Percentiles rank a stretch among this genome's conserved stretches.
Evolutionary conservation across 2,113 vertebrate species (phyloP).

Genomic region (Argyrosomus japonicus): DNA sequence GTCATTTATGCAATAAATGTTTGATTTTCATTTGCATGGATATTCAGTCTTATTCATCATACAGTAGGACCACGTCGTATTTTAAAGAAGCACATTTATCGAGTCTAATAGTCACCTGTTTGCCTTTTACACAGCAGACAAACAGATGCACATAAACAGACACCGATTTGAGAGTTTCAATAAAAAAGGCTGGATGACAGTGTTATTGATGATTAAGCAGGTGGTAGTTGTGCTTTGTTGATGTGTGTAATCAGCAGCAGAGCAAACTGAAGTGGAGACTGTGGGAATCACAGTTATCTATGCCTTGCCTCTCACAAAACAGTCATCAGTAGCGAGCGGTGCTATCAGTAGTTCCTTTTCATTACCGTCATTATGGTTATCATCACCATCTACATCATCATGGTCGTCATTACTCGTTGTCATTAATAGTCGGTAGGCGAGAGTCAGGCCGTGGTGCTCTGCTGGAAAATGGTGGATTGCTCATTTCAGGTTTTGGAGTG

Average conservation of each 20-base stretch:
- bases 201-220: slow-evolving; percentile 34
- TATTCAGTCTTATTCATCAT: not conserved
- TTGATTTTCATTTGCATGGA: not conserved
- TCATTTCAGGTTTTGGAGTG: not conserved
- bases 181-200: not conserved
- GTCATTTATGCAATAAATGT: not conserved
- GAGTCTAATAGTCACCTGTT: not conserved
- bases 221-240: slow-evolving; percentile 26
- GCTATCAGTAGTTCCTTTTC: not conserved
- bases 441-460: not conserved
- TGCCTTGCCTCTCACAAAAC: slow-evolving; percentile 42
- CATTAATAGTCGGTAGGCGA: not conserved
- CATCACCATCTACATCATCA: not conserved
- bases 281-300: slow-evolving; percentile 33
- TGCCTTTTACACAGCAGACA: not conserved
- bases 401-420: not conserved
- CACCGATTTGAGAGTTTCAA: not conserved
- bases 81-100: not conserved
- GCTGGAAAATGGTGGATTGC: not conserved
- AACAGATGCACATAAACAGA: slow-evolving; percentile 13
- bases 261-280: slow-evolving; percentile 11
- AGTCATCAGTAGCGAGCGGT: not conserved
- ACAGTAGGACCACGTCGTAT: not conserved
- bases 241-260: slow-evolving; percentile 54
- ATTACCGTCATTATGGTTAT: not conserved